Conservation (phyloP, 2,113 vertebrate genomes). For the Hemiscyllium ocellatum region DNA sequence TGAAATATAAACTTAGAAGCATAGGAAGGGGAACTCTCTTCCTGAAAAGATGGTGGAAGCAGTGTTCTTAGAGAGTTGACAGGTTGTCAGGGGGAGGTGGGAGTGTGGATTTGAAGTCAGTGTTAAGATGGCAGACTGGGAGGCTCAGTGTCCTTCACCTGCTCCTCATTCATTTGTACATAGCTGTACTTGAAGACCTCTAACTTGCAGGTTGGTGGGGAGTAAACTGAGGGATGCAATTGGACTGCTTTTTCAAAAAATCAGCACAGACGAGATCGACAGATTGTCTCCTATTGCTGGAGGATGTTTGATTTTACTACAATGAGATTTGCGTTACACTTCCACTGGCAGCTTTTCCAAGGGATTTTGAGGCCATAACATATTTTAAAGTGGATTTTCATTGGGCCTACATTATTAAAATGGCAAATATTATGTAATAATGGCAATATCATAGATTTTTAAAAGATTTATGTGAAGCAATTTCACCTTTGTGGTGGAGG, state of each 20-base stretch:
- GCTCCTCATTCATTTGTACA: no score
- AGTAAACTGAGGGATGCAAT: not conserved
- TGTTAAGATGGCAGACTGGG: no score
- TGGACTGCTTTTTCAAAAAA: not conserved
- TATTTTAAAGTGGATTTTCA: not conserved
- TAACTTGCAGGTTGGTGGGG: not conserved
- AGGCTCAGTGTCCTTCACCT: no score
- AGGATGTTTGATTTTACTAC: not conserved
- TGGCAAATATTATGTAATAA: not conserved
- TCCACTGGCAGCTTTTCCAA: not conserved
- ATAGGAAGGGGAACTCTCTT: no score
- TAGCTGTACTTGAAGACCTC: no score
- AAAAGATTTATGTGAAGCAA: not conserved
- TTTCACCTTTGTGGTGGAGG: not conserved
- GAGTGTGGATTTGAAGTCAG: no score
- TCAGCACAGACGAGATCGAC: not conserved
- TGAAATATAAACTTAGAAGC: no score
- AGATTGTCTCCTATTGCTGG: not conserved
- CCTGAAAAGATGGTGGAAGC: no score
- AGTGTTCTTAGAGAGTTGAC: no score
- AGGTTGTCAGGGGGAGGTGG: no score
- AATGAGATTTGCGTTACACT: not conserved
- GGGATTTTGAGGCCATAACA: not conserved
- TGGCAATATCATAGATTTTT: no score
- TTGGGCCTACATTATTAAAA: not conserved